Percentiles rank a stretch among this genome's conserved stretches.
Evolutionary conservation across 2,797 vertebrate genomes (phyloP).

Genomic region (Tenualosa thibaudeaui): DNA sequence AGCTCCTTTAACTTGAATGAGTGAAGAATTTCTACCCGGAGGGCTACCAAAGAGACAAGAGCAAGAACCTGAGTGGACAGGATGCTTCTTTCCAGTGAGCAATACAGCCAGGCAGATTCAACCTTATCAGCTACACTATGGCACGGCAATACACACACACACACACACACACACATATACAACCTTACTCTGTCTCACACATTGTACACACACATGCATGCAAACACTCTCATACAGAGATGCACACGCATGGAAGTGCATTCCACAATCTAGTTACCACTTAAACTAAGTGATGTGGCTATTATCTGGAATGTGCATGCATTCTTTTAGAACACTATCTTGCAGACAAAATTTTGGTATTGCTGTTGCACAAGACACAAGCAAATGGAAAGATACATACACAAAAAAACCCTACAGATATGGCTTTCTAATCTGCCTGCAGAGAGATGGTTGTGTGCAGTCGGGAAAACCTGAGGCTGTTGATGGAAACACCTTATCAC

Average conservation of each 20-base stretch:
- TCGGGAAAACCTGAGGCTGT: not conserved
- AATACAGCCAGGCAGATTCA: too few species aligned
- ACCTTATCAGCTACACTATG: too few species aligned
- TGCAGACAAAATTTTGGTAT: not conserved
- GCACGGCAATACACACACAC: not conserved
- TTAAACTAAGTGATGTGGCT: not conserved
- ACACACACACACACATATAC: constrained; percentile 4
- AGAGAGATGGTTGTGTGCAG: not conserved
- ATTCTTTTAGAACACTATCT: not conserved
- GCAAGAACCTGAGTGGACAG: not conserved
- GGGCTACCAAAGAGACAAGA: not conserved
- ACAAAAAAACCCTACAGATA: not conserved
- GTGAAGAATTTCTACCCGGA: not conserved
- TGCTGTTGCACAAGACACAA: not conserved
- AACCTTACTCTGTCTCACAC: not conserved
- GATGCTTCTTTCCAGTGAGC: too few species aligned
- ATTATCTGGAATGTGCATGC: not conserved
- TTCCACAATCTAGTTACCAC: not conserved
- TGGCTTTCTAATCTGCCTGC: constrained; percentile 5
- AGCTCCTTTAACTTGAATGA: not conserved
- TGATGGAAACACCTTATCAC: constrained; percentile 16
- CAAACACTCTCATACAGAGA: not conserved
- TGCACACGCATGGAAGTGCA: not conserved
- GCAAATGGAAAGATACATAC: not conserved
- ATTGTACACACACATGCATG: not conserved